A percentile compares a stretch with the other conserved stretches of the same genome.
phyloP scores from a whole-genome alignment of 2,888 invertebrate genomes.

The Beris chalybata region DNA sequence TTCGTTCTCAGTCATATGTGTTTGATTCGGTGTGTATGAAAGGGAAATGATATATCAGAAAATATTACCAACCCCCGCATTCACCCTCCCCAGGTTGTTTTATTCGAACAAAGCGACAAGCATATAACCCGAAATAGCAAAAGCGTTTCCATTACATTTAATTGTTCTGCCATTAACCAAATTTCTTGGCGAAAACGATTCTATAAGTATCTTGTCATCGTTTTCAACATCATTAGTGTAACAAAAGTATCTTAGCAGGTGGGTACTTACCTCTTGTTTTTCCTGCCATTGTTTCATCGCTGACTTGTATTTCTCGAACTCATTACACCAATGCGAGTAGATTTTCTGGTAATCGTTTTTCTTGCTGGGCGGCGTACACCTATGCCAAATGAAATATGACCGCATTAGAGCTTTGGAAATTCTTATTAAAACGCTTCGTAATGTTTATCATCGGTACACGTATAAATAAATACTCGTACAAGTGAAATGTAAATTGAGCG shows the following conservation, averaged over 20 bases:
- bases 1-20: not conserved
- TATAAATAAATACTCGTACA: not conserved
- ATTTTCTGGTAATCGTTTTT: constrained; percentile 92
- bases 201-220: constrained; percentile 28
- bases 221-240: constrained; percentile 25
- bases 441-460: constrained; percentile 1
- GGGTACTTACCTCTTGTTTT: constrained; percentile 79
- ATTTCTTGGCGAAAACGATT: constrained; percentile 20
- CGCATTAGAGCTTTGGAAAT: constrained; percentile 23
- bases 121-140: not conserved
- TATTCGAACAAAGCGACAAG: too few relatives aligned
- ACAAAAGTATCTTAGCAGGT: constrained; percentile 8
- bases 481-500: constrained; percentile 31
- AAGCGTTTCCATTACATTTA: constrained; percentile 27
- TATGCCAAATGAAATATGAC: constrained; percentile 43
- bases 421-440: constrained; percentile 25
- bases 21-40: not conserved
- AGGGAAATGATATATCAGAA: too few relatives aligned
- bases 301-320: constrained; percentile 95
- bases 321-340: constrained; percentile 98
- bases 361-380: constrained; percentile 85
- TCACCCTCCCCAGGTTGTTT: too few relatives aligned
- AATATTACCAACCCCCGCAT: too few relatives aligned
- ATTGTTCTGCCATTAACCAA: constrained; percentile 22
- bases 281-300: constrained; percentile 95